Base-by-base conservation (phyloP, 2,113 vertebrate species). In the Misgurnus anguillicaudatus region DNA sequence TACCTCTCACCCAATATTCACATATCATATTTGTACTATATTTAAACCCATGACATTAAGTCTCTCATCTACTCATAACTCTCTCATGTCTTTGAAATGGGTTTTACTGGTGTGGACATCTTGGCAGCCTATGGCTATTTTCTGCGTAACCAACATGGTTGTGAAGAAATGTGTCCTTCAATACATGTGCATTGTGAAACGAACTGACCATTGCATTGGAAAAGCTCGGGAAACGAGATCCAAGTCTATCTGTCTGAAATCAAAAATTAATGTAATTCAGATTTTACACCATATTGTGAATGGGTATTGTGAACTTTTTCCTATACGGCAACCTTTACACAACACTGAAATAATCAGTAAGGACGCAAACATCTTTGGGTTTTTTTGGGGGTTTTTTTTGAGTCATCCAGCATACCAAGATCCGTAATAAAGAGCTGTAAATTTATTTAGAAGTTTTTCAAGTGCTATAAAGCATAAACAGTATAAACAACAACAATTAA, bases 121-220 rank as follows among this genome's bases (percentile, higher is more conserved):
- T 87, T 83, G 85, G 86, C 90, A 91, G 73, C 0, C 78, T n/a
- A 41, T 17, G 87, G 80, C 38, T 81, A 84, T 68, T 45, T 69
- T 83, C 9, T 57, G 48, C 2, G 68, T 13, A 38, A 31, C 83
- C 82, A 80, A n/a, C 5, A 51, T 83, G 51, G 21, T 39, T 41
- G 67, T 70, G 57, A 21, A 61, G 77, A 88, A 61, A 70, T 58
- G 2, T 86, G 66, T 80, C 16, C 77, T 60, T 42, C n/a, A 39
- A 57, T 24, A 67, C 86, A 75, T 2, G 19, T 9, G 47, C 9
- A 17, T 17, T 83, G 80, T 72, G 80, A 90, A 89, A 88, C 78
- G 83, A 78, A 80, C 75, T 82, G 84, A 88, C 71, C 17, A 7
- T 66, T 74, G 86, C 85, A 86, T 88, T 84, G 19, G 78, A 64